Percentiles rank a stretch among this genome's conserved stretches.
Conservation (phyloP, 2,888 invertebrate species). For the Brachyptera risi region DNA sequence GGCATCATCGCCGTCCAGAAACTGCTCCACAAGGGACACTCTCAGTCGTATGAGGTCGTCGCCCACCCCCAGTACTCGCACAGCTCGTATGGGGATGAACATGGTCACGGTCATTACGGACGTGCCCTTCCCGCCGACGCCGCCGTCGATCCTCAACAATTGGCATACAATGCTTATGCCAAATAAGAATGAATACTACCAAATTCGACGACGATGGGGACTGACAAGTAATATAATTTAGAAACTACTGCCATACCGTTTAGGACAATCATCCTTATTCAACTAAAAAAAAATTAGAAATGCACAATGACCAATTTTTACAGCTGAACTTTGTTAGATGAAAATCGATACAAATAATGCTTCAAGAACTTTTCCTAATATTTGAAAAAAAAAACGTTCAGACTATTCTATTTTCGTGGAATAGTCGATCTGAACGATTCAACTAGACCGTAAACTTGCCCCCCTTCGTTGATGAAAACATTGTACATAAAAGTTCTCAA, state of each 20-base stretch:
- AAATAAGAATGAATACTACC: constrained; percentile 4
- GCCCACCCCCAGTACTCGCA: constrained; percentile 47
- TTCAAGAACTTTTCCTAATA: too few relatives aligned
- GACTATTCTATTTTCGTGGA: too few relatives aligned
- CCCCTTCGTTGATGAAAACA: background rate
- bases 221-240: background rate
- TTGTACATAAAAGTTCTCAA: constrained; percentile 5
- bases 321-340: too few relatives aligned
- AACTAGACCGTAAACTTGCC: too few relatives aligned
- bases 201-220: background rate
- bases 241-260: too few relatives aligned
- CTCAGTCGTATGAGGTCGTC: constrained; percentile 73
- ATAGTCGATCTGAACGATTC: too few relatives aligned
- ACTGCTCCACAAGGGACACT: constrained; percentile 63
- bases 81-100: constrained; percentile 44
- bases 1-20: constrained; percentile 76
- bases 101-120: constrained; percentile 50
- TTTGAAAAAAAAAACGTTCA: too few relatives aligned
- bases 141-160: constrained; percentile 50
- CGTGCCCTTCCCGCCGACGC: constrained; percentile 55
- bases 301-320: too few relatives aligned
- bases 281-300: too few relatives aligned
- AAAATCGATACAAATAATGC: too few relatives aligned
- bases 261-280: too few relatives aligned
- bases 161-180: constrained; percentile 67